Conservation (phyloP, 2,113 vertebrate species). For the Sturnus vulgaris region DNA sequence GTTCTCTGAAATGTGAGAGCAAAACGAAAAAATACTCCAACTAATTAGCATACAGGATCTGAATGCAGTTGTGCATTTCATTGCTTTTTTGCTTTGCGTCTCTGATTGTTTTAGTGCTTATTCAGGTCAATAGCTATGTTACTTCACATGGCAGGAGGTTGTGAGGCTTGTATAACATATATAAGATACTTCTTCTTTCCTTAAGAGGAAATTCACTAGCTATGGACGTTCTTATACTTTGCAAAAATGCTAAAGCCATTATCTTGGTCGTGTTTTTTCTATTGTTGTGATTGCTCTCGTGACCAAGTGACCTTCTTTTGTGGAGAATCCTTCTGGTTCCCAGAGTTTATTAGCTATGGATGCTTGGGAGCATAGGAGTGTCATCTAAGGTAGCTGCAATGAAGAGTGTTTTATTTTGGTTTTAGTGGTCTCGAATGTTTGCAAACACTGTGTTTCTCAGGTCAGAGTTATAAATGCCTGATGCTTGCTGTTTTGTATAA, state of each 20-base stretch:
- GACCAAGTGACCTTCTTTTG: background rate
- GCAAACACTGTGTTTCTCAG: background rate
- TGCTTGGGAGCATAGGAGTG: background rate
- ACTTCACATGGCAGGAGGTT: background rate
- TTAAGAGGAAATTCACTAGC: background rate
- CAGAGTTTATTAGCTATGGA: background rate
- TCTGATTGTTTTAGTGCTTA: background rate
- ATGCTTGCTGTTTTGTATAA: background rate
- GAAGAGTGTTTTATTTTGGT: background rate
- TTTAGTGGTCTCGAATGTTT: background rate
- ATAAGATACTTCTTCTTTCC: background rate
- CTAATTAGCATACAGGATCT: background rate
- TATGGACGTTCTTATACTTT: background rate
- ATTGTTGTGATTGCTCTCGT: accelerated
- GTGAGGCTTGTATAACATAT: background rate
- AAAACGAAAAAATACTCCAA: background rate
- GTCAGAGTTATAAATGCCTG: background rate
- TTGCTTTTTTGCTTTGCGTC: background rate
- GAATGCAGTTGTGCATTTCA: background rate
- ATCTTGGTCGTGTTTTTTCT: background rate
- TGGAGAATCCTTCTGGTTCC: background rate
- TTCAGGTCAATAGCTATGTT: background rate
- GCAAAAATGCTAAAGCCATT: background rate
- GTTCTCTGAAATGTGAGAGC: background rate
- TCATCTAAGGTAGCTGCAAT: background rate